Base-by-base conservation (phyloP, 2,888 invertebrate species). In the Bursaphelenchus okinawaensis region DNA sequence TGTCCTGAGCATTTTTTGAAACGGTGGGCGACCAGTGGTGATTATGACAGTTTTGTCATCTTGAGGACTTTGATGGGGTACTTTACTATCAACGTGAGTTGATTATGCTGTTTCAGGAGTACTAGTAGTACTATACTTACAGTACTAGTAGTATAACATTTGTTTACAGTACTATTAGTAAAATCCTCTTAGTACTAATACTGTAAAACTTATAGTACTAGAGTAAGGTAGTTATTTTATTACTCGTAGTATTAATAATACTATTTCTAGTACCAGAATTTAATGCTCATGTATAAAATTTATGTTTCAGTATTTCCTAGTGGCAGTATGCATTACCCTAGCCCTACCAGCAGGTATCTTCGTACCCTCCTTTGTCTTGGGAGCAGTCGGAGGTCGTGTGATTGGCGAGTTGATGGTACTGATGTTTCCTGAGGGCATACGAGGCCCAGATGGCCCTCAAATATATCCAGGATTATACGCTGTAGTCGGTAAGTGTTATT, bases 291-390 rank as follows among this genome's bases (percentile, higher is more conserved):
- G n/a, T n/a, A n/a, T n/a, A n/a, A n/a, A n/a, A n/a, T n/a, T n/a
- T n/a, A n/a, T 1, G 28, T 61, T 84, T 26, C 85, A 92, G 91
- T 92, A 90, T 83, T 86, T 91, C 78, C 89, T 92, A 74, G 90
- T 84, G n/a, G 84, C 85, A 12, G 70, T 95, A 69, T 91, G 93
- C 55, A 93, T 93, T 58, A 95, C 96, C 0, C 88, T 96, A 65
- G 95, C 96, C 0, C 92, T 96, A 4, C 95, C 96, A 0, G 92
- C 93, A 23, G 95, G 95, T 52, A 91, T 93, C 75, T 95, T 95
- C 86, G 93, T 94, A 80, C 95, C 95, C 0, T 92, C 93, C 0
- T 93, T 95, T 84, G 93, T 94, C 85, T 74, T 79, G 55, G 79
- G 79, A 9, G 79, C 79, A 0, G 75, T 74, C 58, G 77, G 77